These are phyloP conservation scores for Sclerodermus sp. DNA, from an alignment of 2,888 invertebrate species.

Conservation along the genomic window DNA sequence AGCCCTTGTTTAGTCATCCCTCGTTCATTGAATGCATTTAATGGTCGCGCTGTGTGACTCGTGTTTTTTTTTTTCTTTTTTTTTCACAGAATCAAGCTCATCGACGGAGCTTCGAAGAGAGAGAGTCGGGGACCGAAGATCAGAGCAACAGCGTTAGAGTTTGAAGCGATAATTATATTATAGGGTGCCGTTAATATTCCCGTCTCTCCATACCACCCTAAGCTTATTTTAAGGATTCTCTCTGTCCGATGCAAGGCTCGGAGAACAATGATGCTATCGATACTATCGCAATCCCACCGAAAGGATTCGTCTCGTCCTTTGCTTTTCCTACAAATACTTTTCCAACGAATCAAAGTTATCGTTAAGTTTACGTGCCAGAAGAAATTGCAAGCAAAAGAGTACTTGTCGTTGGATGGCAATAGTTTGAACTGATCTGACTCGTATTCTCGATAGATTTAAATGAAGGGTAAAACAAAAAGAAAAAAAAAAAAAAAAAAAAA, in stretches of 20 bases:
- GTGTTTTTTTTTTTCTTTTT: conserved; percentile 23
- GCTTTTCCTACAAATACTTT: no score
- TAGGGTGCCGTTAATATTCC: neutral
- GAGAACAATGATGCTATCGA: no score
- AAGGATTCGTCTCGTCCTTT: no score
- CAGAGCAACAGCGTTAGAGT: conserved; percentile 54
- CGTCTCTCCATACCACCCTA: neutral
- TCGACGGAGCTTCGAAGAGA: conserved; percentile 53
- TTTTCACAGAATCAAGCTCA: conserved; percentile 19
- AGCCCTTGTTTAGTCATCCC: conserved; percentile 41
- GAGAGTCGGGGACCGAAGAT: conserved; percentile 55
- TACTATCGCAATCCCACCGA: no score
- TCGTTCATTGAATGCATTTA: conserved; percentile 30
- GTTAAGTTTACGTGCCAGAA: no score
- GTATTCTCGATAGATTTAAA: neutral
- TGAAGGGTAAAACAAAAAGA: no score
- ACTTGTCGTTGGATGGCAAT: no score
- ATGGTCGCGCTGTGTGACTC: conserved; percentile 37
- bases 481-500: no score
- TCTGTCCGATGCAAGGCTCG: no score
- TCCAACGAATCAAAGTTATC: no score
- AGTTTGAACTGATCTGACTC: conserved; percentile 4
- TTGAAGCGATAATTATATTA: conserved; percentile 24
- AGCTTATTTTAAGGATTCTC: neutral
- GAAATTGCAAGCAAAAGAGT: no score